Evolutionary conservation across 92 coral and sea anemone species (phyloP).

Genomic region (Chrysogorgia sp.): DNA sequence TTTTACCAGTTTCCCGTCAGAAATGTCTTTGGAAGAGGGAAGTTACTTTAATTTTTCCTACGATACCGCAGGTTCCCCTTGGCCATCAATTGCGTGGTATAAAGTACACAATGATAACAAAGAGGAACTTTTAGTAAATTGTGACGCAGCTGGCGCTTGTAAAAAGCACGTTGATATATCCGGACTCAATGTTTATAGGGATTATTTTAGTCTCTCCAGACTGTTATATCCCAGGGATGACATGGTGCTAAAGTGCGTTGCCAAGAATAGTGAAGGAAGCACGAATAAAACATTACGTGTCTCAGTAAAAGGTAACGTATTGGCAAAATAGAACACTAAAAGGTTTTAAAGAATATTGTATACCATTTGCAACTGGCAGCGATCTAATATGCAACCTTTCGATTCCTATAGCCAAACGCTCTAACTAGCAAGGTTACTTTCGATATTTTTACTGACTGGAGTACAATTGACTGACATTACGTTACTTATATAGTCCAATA

Average conservation of each 20-base stretch:
- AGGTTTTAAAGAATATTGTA: no score
- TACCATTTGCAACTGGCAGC: no score
- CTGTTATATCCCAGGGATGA: slow-evolving; percentile 12
- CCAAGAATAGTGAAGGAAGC: slow-evolving; percentile 17
- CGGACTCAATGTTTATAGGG: background rate
- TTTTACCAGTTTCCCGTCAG: slow-evolving; percentile 4
- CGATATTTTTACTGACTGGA: no score
- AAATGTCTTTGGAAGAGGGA: background rate
- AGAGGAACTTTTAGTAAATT: slow-evolving; percentile 10
- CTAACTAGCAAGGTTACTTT: no score
- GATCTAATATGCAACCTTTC: no score
- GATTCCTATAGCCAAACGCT: no score
- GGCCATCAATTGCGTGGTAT: slow-evolving; percentile 47
- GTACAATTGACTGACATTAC: no score
- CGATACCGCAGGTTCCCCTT: slow-evolving; percentile 36
- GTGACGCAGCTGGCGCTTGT: background rate
- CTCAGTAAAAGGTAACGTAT: background rate
- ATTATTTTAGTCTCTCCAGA: background rate
- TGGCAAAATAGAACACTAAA: background rate
- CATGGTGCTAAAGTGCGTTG: slow-evolving; percentile 1
- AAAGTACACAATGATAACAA: slow-evolving; percentile 5
- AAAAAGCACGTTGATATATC: background rate
- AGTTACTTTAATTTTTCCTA: background rate
- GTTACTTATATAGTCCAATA: no score
- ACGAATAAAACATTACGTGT: background rate